Evolutionary conservation across 2,888 invertebrate species (phyloP), one percentile per base, ranked within the genome.

Genomic region (Entomobrya proxima): DNA sequence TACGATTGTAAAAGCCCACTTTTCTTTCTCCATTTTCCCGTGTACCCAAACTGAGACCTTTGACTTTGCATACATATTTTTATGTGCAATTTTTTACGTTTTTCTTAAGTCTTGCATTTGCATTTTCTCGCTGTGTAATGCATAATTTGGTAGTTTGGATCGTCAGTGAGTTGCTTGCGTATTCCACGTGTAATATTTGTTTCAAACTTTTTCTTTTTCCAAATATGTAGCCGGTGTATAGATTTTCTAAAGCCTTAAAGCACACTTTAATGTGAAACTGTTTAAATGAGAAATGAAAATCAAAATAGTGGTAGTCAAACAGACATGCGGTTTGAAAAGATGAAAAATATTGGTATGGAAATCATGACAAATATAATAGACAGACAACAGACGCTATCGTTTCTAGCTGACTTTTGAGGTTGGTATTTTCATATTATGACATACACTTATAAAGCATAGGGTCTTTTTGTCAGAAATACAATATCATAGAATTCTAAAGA

Each of bases 61-160:
- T 81, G 81, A 81, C 81, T 81, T 75, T 61, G 61, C 69, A 44
- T 69, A 24, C 69, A 69, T 64, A 69, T 58, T 75, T 75, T 61
- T 77, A 75, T 44, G 44, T 47, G 78, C 61, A 47, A 47, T 44
- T 61, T n/a, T 80, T 84, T 78, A 84, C 84, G 81, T 81, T 61
- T 74, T 81, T 81, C 74, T 74, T 80, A 80, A 80, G 72, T 80
- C 81, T 27, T 67, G 80, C 87, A 87, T 87, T 87, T 87, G 82
- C 85, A 87, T 87, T 75, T 82, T 82, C 82, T 85, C 75, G 85
- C 78, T 78, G 74, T 85, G 75, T 44, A 77, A 74, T 87, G 87
- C 81, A 87, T 87, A 87, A 87, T 87, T 85, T 77, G 64, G 81
- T 85, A 81, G 87, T 87, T 87, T 87, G 75, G 82, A 81, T 74